Evolutionary conservation across 30 jellyfish, hydroid and myxozoan genomes (phyloP).

Genomic region (Phacellophora camtschatica): DNA sequence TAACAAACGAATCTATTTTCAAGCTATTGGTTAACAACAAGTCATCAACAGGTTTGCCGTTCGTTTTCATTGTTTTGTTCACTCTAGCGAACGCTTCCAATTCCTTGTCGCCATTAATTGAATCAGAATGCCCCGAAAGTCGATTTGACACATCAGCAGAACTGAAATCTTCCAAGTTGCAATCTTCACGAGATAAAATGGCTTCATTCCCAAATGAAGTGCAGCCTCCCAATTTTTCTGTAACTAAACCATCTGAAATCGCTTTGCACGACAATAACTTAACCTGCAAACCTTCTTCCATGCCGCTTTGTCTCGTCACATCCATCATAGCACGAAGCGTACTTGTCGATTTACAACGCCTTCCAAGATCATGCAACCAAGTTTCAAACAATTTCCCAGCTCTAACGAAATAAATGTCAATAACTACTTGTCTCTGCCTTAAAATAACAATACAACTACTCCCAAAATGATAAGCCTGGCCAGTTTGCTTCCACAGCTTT

Average conservation of each 20-base stretch:
- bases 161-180: not conserved
- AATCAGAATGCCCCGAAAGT: not conserved
- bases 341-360: conserved; percentile 35
- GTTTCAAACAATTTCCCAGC: conserved; percentile 44
- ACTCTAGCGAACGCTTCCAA: conserved; percentile 49
- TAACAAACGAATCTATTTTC: no score
- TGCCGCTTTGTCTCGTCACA: conserved; percentile 70
- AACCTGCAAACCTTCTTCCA: conserved; percentile 64
- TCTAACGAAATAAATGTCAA: conserved; percentile 14
- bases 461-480: conserved; percentile 28
- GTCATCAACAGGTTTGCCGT: not conserved
- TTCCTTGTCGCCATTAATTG: conserved; percentile 26
- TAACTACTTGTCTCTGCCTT: conserved; percentile 16
- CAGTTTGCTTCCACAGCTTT: conserved; percentile 43
- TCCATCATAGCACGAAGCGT: conserved; percentile 56
- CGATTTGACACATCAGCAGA: not conserved
- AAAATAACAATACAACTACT: not conserved
- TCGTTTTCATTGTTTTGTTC: conserved; percentile 25
- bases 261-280: conserved; percentile 52
- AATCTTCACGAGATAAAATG: not conserved
- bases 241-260: conserved; percentile 7
- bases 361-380: conserved; percentile 39
- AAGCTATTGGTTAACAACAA: no score
- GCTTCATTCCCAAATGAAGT: not conserved
- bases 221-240: not conserved